phyloP scores from a whole-genome alignment of 2,888 invertebrate genomes.

The Epistrophe grossulariae region DNA sequence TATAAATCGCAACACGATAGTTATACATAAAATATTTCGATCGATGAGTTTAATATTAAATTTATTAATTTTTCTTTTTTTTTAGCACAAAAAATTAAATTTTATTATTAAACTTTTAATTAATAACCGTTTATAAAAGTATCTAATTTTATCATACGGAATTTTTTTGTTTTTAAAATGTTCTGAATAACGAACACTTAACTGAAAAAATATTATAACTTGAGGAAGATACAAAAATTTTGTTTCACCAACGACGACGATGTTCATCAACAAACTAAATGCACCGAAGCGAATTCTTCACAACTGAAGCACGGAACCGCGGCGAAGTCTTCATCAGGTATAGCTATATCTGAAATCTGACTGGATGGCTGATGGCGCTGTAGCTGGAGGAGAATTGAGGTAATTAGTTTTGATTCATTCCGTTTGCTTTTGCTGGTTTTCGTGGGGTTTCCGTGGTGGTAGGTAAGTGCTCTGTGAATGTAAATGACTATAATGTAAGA shows the following conservation, averaged over 20 bases:
- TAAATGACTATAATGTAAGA: constrained; percentile 25
- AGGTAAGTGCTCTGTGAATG: constrained; percentile 36
- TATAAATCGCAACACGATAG: constrained; percentile 27
- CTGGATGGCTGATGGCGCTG: constrained; percentile 13
- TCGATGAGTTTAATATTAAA: constrained; percentile 22
- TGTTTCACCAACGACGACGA: constrained; percentile 71
- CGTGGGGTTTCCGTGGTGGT: constrained; percentile 52
- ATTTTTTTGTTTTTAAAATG: constrained; percentile 24
- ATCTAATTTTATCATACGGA: constrained; percentile 15
- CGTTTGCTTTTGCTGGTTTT: constrained; percentile 32
- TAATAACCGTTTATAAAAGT: constrained; percentile 39
- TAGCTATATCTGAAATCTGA: not conserved
- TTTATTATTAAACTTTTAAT: constrained; percentile 6
- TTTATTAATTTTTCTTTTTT: not conserved
- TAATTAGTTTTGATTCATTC: constrained; percentile 73
- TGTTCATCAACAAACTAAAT: constrained; percentile 78
- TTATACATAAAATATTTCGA: not conserved
- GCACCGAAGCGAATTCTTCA: constrained; percentile 76
- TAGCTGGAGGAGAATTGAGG: constrained; percentile 35
- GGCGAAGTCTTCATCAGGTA: constrained; percentile 73
- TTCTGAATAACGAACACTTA: constrained; percentile 10
- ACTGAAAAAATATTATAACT: not conserved
- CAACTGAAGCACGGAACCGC: constrained; percentile 64
- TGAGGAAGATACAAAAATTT: constrained; percentile 30
- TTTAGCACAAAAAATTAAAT: not conserved